phyloP scores from a whole-genome alignment of 2,797 vertebrate genomes.

The Okamejei kenojei region DNA sequence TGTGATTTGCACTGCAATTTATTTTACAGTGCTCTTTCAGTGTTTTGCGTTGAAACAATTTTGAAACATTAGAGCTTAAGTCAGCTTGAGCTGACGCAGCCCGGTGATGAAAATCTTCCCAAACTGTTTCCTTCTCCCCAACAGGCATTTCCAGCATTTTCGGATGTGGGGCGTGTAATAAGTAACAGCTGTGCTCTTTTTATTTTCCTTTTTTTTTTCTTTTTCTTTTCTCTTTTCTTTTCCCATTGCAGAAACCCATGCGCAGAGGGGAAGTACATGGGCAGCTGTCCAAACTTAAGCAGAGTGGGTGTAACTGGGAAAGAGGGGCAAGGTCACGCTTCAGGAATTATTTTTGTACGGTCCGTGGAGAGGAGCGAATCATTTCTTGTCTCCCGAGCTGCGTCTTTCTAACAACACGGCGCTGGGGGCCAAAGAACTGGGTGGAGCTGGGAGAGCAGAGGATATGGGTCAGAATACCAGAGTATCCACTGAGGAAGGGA shows the following conservation, averaged over 20 bases:
- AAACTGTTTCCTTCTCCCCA: not conserved
- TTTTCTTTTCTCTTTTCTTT: too few relatives aligned
- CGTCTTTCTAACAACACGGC: not conserved
- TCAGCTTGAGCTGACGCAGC: not conserved
- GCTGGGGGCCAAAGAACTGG: not conserved
- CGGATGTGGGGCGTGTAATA: not conserved
- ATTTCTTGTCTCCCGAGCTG: not conserved
- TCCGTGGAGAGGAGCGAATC: too few relatives aligned
- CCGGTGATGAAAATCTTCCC: not conserved
- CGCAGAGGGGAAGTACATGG: not conserved
- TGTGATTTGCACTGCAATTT: too few relatives aligned
- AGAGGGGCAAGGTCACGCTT: not conserved
- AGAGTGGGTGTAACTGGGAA: not conserved
- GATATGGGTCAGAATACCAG: not conserved
- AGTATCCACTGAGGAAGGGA: not conserved
- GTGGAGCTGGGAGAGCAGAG: too few relatives aligned
- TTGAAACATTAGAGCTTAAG: not conserved
- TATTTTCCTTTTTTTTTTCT: too few relatives aligned
- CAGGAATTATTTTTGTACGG: slow-evolving; percentile 20
- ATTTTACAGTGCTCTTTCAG: too few relatives aligned
- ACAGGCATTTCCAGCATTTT: not conserved
- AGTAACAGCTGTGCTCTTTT: not conserved
- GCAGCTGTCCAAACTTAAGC: not conserved
- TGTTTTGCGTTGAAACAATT: not conserved
- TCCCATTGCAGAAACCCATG: not conserved